phyloP scores from a whole-genome alignment of 1,140 invertebrate species.

The Zaprionus africanus region DNA sequence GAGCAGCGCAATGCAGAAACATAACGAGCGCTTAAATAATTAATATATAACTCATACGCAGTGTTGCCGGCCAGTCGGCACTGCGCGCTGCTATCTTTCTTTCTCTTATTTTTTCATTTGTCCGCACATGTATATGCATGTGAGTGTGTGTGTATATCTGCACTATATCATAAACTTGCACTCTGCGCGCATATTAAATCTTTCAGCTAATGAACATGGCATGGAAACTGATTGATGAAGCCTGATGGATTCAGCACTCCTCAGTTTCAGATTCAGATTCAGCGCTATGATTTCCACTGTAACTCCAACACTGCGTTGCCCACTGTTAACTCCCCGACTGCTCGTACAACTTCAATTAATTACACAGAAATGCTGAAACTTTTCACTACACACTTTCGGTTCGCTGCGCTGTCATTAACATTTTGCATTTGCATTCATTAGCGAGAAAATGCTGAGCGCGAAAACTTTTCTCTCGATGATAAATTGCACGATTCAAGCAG shows the following conservation, averaged over 20 bases:
- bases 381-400: conserved; percentile 20
- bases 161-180: conserved; percentile 77
- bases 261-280: background rate
- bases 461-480: conserved; percentile 68
- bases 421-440: conserved; percentile 79
- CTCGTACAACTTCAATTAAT: conserved; percentile 70
- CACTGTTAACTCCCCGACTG: conserved; percentile 6
- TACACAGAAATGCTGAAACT: conserved; percentile 65
- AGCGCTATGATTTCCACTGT: background rate
- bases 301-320: background rate
- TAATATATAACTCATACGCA: conserved; percentile 76
- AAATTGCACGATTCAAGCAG: conserved; percentile 68
- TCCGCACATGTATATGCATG: background rate
- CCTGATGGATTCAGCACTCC: conserved; percentile 3
- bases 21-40: conserved; percentile 82
- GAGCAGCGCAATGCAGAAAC: conserved; percentile 58
- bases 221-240: conserved; percentile 58
- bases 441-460: conserved; percentile 26
- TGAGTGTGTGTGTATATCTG: conserved; percentile 13
- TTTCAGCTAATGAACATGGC: conserved; percentile 66
- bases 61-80: conserved; percentile 16
- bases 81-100: conserved; percentile 4
- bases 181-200: conserved; percentile 75
- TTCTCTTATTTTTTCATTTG: background rate
- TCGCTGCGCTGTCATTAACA: conserved; percentile 66